Percentiles rank a stretch among this genome's conserved stretches.
phyloP scores from a whole-genome alignment of 2,113 vertebrate species.

The Equus przewalskii region DNA sequence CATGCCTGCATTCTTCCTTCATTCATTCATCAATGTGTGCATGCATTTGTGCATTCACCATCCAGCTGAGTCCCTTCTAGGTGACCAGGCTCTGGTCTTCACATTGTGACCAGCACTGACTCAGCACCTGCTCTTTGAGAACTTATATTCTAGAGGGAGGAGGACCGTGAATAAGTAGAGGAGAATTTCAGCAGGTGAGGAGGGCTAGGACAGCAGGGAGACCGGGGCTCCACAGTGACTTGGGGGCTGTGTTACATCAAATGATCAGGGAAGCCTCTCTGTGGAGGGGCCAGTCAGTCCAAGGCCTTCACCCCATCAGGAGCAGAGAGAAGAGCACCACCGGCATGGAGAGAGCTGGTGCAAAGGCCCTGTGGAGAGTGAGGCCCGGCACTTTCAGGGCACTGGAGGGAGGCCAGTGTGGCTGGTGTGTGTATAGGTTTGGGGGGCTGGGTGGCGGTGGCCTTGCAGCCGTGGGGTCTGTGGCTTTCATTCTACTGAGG shows the following conservation, averaged over 20 bases:
- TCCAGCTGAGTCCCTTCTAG: background rate
- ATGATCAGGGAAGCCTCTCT: background rate
- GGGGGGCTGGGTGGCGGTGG: background rate
- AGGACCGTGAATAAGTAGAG: background rate
- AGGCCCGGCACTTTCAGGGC: background rate
- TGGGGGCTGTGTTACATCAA: background rate
- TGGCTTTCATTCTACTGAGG: background rate
- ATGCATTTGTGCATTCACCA: background rate
- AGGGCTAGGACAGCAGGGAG: background rate
- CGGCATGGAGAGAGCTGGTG: background rate
- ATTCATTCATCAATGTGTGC: no score
- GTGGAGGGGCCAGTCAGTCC: no score
- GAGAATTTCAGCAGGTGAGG: background rate
- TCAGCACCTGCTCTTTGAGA: background rate
- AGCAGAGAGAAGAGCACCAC: background rate
- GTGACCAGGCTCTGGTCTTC: background rate
- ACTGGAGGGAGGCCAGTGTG: background rate
- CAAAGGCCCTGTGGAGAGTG: background rate
- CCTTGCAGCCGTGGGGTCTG: background rate
- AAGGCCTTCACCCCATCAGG: background rate
- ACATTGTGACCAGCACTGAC: background rate
- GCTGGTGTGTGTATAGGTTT: background rate
- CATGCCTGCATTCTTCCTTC: no score
- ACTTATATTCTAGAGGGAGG: background rate
- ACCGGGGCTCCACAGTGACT: fast-evolving